Evolutionary conservation across 2,888 invertebrate species (phyloP).

Genomic region (Agonopterix subpropinquella): DNA sequence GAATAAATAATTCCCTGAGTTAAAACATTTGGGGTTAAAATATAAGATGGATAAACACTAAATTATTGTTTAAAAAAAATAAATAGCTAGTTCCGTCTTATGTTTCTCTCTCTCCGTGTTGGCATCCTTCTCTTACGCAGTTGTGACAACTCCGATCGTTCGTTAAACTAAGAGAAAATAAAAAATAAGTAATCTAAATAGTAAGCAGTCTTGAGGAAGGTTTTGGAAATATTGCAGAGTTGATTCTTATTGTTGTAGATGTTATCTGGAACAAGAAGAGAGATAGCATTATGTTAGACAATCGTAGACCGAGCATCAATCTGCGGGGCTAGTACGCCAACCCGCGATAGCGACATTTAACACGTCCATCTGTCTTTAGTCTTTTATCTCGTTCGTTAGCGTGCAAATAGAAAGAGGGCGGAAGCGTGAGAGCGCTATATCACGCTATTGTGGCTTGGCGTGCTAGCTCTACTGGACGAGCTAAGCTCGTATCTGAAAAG

Average conservation of each 20-base stretch:
- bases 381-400: no score
- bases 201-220: conserved; percentile 69
- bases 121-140: conserved; percentile 48
- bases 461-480: no score
- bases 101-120: conserved; percentile 67
- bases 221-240: conserved; percentile 66
- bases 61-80: conserved; percentile 51
- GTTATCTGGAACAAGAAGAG: conserved; percentile 60
- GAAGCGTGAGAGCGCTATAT: no score
- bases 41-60: conserved; percentile 41
- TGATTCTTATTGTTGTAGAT: conserved; percentile 36
- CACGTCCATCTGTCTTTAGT: no score
- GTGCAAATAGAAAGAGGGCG: no score
- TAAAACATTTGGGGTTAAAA: conserved; percentile 24
- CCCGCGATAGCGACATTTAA: no score
- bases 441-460: no score
- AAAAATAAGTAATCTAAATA: conserved; percentile 39
- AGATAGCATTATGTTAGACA: no score
- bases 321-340: no score
- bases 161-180: conserved; percentile 33
- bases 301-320: no score
- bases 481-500: no score
- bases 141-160: conserved; percentile 22
- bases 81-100: conserved; percentile 71
- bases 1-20: conserved; percentile 14